A percentile compares a stretch with the other conserved stretches of the same genome.
These are phyloP conservation scores for Tetrapedia diversipes DNA, from an alignment of 2,888 invertebrate genomes.

Conservation along the genomic window DNA sequence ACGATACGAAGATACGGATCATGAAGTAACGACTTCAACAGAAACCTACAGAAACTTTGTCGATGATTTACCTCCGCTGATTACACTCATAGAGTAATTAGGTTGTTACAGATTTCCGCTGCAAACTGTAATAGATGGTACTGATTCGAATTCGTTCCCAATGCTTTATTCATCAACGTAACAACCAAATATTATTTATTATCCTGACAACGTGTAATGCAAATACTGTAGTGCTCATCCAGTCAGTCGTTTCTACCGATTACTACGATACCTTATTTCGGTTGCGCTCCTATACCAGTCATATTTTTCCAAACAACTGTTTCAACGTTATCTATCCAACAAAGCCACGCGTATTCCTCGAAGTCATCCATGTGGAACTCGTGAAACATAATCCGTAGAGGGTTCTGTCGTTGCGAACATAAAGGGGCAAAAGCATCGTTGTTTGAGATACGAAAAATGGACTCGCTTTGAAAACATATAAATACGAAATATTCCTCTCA, in stretches of 20 bases:
- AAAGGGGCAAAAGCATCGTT: constrained; percentile 17
- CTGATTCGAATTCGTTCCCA: no score
- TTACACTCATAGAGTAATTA: background rate
- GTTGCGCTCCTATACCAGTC: background rate
- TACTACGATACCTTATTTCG: no score
- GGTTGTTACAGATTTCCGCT: background rate
- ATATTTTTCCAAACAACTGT: background rate
- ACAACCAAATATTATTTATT: background rate
- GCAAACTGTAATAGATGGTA: background rate
- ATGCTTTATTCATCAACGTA: background rate
- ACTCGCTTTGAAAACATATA: constrained; percentile 31
- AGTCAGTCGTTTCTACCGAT: no score
- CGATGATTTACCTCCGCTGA: background rate
- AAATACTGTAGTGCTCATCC: no score
- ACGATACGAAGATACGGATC: background rate
- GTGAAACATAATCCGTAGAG: constrained; percentile 4
- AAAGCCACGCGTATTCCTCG: background rate
- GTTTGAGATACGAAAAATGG: background rate
- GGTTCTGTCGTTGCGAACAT: constrained; percentile 9
- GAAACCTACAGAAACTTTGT: background rate
- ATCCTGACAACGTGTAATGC: background rate
- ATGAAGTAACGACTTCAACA: background rate
- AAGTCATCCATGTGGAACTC: background rate
- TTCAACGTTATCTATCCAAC: background rate
- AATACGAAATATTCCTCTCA: constrained; percentile 40